Evolutionary conservation across 1,140 invertebrate genomes (phyloP).

Genomic region (Doryteuthis pealeii): DNA sequence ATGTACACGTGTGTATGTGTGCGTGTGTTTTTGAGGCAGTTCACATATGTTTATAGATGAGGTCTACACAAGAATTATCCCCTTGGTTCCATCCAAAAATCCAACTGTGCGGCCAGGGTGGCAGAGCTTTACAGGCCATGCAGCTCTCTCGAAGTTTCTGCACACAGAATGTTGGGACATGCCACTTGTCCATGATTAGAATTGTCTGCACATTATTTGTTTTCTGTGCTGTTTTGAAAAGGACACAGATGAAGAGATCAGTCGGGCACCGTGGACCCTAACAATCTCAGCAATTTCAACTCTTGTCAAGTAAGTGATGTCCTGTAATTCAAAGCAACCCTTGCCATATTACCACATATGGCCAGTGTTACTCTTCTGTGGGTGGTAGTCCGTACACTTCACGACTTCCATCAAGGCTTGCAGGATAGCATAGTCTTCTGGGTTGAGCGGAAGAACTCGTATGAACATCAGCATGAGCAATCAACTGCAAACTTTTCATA

Average conservation of each 20-base stretch:
- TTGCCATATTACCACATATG: slow-evolving; percentile 8
- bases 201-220: slow-evolving; percentile 2
- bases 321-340: neutral
- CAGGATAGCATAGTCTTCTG: neutral
- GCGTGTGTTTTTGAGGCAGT: no score
- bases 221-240: slow-evolving; percentile 7
- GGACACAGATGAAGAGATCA: neutral
- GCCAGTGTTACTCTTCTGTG: neutral
- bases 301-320: slow-evolving; percentile 3
- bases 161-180: neutral
- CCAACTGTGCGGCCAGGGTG: slow-evolving; percentile 10
- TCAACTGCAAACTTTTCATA: neutral
- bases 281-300: slow-evolving; percentile 7
- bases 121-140: neutral
- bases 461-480: neutral
- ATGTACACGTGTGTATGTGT: no score
- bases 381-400: neutral
- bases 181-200: slow-evolving; percentile 9
- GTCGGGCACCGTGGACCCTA: neutral
- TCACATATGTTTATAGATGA: no score
- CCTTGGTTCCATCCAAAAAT: slow-evolving; percentile 6
- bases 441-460: neutral
- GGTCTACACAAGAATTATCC: neutral
- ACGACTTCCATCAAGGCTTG: neutral
- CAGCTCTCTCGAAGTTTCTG: slow-evolving; percentile 1